Percentiles rank a stretch among this genome's conserved stretches.
These are phyloP conservation scores for Azemiops feae DNA, from an alignment of 2,113 vertebrate species.

Conservation along the genomic window DNA sequence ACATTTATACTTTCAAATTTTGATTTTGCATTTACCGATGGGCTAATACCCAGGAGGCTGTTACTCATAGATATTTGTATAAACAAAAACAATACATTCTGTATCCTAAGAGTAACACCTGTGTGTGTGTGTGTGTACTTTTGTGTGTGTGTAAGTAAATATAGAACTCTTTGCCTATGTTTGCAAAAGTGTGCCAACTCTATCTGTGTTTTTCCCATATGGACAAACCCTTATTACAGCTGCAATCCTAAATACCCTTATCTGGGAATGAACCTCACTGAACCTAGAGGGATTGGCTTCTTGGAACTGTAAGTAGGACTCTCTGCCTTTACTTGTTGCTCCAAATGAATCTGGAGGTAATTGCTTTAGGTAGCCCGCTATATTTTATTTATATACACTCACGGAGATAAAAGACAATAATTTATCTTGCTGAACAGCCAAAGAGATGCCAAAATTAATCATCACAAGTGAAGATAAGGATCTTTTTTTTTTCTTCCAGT, in stretches of 20 bases:
- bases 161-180: not conserved
- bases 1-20: not conserved
- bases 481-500: not conserved
- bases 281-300: not conserved
- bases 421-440: not conserved
- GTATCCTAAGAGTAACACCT: not conserved
- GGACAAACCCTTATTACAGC: not conserved
- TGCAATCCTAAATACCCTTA: not conserved
- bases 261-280: not conserved
- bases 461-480: not conserved
- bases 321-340: not conserved
- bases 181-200: not conserved
- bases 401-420: not conserved
- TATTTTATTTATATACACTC: not conserved
- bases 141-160: not conserved
- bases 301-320: not conserved
- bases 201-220: not conserved
- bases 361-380: not conserved
- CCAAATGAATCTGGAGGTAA: not conserved
- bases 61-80: not conserved
- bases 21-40: constrained; percentile 3
- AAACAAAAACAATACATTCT: not conserved
- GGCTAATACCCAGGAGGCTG: not conserved
- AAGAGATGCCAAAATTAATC: not conserved
- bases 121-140: not conserved